phyloP scores from a whole-genome alignment of 2,888 invertebrate species.

The Thymelicus lineola region DNA sequence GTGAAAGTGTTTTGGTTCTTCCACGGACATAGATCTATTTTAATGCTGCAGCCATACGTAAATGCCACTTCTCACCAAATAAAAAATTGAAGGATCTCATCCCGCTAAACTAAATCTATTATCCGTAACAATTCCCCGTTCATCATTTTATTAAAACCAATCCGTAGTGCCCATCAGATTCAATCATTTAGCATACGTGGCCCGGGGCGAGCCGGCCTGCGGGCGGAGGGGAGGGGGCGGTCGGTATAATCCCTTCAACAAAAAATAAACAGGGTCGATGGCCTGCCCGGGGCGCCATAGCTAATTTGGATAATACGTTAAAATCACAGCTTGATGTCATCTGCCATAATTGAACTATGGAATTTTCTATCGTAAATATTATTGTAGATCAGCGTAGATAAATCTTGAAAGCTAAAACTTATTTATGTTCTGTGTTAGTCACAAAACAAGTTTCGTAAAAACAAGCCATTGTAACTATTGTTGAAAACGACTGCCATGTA shows the following conservation, averaged over 20 bases:
- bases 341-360: conserved; percentile 10
- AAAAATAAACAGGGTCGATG: conserved; percentile 23
- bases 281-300: conserved; percentile 18
- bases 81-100: not conserved
- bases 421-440: too few relatives aligned
- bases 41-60: too few relatives aligned
- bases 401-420: too few relatives aligned
- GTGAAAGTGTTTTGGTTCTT: too few relatives aligned
- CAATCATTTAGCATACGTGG: conserved; percentile 31
- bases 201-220: conserved; percentile 25
- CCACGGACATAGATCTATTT: too few relatives aligned
- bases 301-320: conserved; percentile 36
- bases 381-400: too few relatives aligned
- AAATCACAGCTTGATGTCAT: conserved; percentile 35
- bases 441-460: too few relatives aligned
- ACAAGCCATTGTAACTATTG: too few relatives aligned
- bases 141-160: conserved; percentile 15
- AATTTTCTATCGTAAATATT: not conserved
- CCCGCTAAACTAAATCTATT: conserved; percentile 2
- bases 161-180: conserved; percentile 25
- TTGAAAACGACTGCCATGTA: too few relatives aligned
- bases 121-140: conserved; percentile 6
- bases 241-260: conserved; percentile 36
- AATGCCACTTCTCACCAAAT: too few relatives aligned
- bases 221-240: conserved; percentile 35